Percentiles rank a stretch among this genome's conserved stretches.
Evolutionary conservation across 2,888 invertebrate genomes (phyloP).

Genomic region (Trichogramma evanescens): DNA sequence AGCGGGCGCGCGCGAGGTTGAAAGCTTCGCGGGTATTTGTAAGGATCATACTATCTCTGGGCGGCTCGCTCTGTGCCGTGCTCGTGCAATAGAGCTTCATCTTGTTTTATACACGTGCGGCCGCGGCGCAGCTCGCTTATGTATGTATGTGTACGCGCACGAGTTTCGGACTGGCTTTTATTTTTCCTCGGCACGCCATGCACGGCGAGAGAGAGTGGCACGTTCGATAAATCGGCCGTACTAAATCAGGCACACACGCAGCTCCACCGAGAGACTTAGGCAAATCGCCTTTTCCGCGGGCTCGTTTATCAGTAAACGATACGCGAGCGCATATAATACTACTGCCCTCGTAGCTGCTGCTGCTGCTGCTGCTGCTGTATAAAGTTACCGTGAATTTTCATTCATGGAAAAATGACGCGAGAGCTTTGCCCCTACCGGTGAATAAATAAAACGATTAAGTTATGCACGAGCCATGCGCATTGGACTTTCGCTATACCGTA

Average conservation of each 20-base stretch:
- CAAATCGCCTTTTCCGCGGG: conserved; percentile 12
- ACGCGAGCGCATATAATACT: neutral
- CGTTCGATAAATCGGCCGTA: conserved; percentile 11
- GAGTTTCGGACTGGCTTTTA: neutral
- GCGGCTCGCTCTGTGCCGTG: too few relatives aligned
- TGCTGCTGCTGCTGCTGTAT: too few relatives aligned
- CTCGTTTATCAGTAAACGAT: conserved; percentile 13
- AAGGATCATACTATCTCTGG: too few relatives aligned
- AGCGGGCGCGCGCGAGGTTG: too few relatives aligned
- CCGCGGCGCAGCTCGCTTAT: too few relatives aligned
- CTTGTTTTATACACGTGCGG: too few relatives aligned
- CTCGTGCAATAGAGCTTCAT: too few relatives aligned
- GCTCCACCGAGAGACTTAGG: conserved; percentile 3
- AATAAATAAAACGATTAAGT: neutral
- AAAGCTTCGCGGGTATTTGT: too few relatives aligned
- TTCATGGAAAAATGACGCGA: neutral
- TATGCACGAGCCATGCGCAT: too few relatives aligned
- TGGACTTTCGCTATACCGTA: too few relatives aligned
- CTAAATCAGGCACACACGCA: conserved; percentile 7
- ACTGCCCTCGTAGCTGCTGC: neutral
- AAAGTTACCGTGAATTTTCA: too few relatives aligned
- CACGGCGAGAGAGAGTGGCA: neutral
- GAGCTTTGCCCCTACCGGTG: neutral
- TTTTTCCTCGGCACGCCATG: conserved; percentile 3
- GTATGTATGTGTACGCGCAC: too few relatives aligned